Evolutionary conservation across 2,888 invertebrate species (phyloP).

Genomic region (Callyntrura sp.): DNA sequence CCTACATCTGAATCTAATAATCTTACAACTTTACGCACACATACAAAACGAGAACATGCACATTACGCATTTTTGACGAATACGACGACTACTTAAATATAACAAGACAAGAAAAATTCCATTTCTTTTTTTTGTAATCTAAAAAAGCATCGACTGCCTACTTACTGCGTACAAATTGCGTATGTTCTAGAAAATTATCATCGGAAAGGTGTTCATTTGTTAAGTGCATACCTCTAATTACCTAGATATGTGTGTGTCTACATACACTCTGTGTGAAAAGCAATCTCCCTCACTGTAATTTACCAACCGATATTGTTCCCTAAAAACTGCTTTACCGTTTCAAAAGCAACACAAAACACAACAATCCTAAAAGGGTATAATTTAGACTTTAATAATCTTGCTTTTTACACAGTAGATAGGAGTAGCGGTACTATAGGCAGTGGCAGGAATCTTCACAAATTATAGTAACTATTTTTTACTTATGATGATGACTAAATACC

Average conservation of each 20-base stretch:
- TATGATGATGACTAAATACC: background rate
- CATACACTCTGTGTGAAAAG: background rate
- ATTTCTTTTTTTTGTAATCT: background rate
- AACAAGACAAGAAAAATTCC: too few species aligned
- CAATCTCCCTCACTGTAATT: background rate
- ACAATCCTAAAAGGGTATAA: background rate
- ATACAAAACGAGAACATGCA: too few species aligned
- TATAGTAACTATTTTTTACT: too few species aligned
- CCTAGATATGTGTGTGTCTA: too few species aligned
- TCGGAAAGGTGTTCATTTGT: background rate
- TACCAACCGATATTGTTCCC: background rate
- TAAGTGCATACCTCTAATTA: background rate
- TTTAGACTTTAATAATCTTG: conserved; percentile 10
- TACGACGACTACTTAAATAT: background rate
- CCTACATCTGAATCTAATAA: too few species aligned
- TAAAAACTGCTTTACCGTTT: background rate
- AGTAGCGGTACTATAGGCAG: background rate
- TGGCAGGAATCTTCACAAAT: conserved; percentile 29
- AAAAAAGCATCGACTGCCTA: background rate
- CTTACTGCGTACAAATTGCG: background rate
- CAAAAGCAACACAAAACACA: too few species aligned
- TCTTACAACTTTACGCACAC: too few species aligned
- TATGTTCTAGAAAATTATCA: background rate
- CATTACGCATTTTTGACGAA: background rate
- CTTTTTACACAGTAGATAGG: background rate